A percentile compares a stretch with the other conserved stretches of the same genome.
Conservation (phyloP, 1,140 invertebrate genomes). For the Belonocnema kinseyi region DNA sequence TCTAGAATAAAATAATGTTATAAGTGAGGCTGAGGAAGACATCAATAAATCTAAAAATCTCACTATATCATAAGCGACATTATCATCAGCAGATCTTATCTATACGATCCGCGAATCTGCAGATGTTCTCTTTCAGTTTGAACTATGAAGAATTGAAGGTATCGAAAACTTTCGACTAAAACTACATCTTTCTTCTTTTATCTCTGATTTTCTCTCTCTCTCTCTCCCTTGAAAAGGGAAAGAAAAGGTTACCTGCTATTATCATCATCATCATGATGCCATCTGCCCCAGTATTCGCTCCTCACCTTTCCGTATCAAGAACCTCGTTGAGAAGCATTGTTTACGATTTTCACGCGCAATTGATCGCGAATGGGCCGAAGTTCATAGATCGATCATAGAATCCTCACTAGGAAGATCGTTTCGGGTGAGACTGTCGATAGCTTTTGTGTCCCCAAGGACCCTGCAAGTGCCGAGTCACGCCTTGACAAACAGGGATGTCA, state of each 20-base stretch:
- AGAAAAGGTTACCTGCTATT: constrained; percentile 53
- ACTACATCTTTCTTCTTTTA: background rate
- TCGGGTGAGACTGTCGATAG: constrained; percentile 55
- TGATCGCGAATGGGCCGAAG: constrained; percentile 64
- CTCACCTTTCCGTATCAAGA: constrained; percentile 40
- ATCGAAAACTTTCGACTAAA: constrained; percentile 1
- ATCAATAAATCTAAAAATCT: background rate
- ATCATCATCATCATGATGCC: constrained; percentile 34
- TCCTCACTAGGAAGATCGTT: constrained; percentile 55
- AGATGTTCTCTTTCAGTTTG: constrained; percentile 14
- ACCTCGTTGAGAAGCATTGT: constrained; percentile 59
- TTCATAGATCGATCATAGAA: constrained; percentile 72
- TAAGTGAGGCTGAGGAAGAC: background rate
- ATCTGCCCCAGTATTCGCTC: constrained; percentile 44
- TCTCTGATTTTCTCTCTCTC: background rate
- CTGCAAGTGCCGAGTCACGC: constrained; percentile 76
- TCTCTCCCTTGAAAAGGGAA: background rate
- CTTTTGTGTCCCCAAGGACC: constrained; percentile 62
- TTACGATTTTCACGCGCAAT: constrained; percentile 74
- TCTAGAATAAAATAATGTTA: too few relatives aligned
- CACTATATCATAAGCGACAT: background rate
- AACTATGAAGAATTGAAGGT: background rate
- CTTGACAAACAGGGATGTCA: constrained; percentile 76
- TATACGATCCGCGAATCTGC: constrained; percentile 28
- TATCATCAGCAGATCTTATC: constrained; percentile 8